Evolutionary conservation across 1,140 invertebrate species (phyloP).

Genomic region (Pseudomyrmex flavicornis): DNA sequence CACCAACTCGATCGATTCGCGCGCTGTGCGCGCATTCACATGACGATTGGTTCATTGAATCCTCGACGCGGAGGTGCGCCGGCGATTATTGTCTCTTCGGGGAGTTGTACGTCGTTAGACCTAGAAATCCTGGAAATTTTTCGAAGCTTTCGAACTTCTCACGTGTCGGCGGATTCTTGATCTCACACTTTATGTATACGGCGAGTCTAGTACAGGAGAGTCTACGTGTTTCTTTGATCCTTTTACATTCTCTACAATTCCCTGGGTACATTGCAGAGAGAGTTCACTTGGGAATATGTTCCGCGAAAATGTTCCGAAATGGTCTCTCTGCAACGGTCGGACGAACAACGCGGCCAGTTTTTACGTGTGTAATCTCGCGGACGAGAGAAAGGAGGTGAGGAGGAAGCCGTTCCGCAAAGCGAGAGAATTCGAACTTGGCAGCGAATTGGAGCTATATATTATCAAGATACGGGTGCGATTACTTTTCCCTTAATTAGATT

Average conservation of each 20-base stretch:
- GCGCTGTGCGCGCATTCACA: neutral
- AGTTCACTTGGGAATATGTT: conserved; percentile 5
- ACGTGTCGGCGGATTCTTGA: neutral
- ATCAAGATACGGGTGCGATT: conserved; percentile 15
- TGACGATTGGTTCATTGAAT: conserved; percentile 8
- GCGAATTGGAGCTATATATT: conserved; percentile 5
- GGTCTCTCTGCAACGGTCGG: neutral
- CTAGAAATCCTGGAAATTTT: conserved; percentile 2
- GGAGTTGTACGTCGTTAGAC: neutral
- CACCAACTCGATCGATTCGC: conserved; percentile 31
- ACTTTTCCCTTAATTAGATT: conserved; percentile 46
- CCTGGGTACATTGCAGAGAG: neutral
- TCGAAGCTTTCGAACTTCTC: neutral
- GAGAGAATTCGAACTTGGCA: conserved; percentile 25
- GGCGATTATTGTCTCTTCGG: neutral
- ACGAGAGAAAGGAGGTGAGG: neutral
- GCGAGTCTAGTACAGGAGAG: neutral
- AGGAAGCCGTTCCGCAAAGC: neutral
- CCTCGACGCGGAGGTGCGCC: neutral
- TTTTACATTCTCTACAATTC: neutral
- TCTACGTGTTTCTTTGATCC: neutral
- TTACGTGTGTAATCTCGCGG: conserved; percentile 13
- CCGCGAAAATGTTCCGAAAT: neutral
- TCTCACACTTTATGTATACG: neutral
- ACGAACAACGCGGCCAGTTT: conserved; percentile 7